Base-by-base conservation (phyloP, 2,888 invertebrate genomes). In the Shargacucullia verbasci region DNA sequence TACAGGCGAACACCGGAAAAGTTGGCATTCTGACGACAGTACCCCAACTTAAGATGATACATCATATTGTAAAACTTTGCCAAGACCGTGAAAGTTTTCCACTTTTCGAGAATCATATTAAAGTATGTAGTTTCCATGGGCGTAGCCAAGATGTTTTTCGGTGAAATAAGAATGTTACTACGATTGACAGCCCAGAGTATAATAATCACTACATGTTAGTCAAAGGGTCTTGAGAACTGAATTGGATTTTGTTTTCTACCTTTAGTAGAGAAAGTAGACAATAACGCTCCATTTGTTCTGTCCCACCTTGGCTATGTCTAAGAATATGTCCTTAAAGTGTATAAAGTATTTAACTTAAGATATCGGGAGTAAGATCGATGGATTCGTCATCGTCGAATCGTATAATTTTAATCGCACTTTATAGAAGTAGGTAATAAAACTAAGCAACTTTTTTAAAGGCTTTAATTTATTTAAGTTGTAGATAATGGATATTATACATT, bases 21-120 rank as follows among this genome's bases (percentile, higher is more conserved):
- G 94, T 85, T 94, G 94, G 94, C 93, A 94, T 65, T 94, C 94
- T 9, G 91, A 94, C 67, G 94, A 94, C 31, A 94, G 91, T 57
- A 86, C 91, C 0, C 94, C 94, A 5, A 89, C 94, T 80, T 94
- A 93, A 82, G 38, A 46, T n/a, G 20, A 14, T 33, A 20, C 43
- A 40, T 33, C 25, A 48, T 12, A 13, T 27, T 35, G 31, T 50
- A 11, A 47, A 50, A 58, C 12, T 41, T 56, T 59, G 11, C 35
- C 13, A 57, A 64, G 44, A 75, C 48, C 59, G 59, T 59, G 37
- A 46, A 53, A 50, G 41, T 52, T 45, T 43, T 53, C 13, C 43
- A 54, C 46, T 44, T 35, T 55, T 55, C 46, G 53, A 66, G 52
- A 59, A 47, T 40, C 31, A 37, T 37, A 27, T 40, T 34, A 38